phyloP scores from a whole-genome alignment of 1,140 invertebrate genomes.

The Palaemon carinicauda region DNA sequence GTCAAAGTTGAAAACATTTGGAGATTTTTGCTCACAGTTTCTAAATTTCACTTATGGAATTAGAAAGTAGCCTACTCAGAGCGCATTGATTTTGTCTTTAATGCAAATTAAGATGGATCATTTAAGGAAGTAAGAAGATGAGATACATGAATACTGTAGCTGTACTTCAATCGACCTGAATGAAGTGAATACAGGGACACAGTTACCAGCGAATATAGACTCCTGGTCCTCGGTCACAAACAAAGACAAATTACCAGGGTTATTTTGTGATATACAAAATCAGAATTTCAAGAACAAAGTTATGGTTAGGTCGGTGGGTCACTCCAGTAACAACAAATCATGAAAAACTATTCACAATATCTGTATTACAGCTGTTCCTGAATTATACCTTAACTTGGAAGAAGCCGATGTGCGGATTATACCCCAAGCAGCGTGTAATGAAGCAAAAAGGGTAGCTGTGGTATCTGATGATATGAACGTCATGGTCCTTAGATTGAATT shows the following conservation, averaged over 20 bases:
- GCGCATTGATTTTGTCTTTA: not conserved
- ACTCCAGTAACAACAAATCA: not conserved
- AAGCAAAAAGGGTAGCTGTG: not conserved
- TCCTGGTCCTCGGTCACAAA: not conserved
- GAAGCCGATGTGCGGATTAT: not conserved
- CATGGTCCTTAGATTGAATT: slow-evolving; percentile 1
- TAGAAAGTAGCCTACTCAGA: not conserved
- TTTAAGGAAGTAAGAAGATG: not conserved
- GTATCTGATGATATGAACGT: not conserved
- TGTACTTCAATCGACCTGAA: slow-evolving; percentile 4
- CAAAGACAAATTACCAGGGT: not conserved
- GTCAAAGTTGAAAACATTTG: not conserved
- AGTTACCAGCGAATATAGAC: not conserved
- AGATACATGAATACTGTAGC: not conserved
- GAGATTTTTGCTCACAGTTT: not conserved
- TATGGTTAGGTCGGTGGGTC: not conserved
- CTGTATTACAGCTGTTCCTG: not conserved
- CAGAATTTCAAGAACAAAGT: not conserved
- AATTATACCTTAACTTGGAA: not conserved
- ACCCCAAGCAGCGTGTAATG: not conserved
- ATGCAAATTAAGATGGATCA: not conserved
- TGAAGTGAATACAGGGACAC: not conserved
- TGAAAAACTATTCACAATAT: not conserved
- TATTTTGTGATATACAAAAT: not conserved
- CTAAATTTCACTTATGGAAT: not conserved